A percentile compares a stretch with the other conserved stretches of the same genome.
phyloP scores from a whole-genome alignment of 2,113 vertebrate genomes.

The Megaleporinus macrocephalus region DNA sequence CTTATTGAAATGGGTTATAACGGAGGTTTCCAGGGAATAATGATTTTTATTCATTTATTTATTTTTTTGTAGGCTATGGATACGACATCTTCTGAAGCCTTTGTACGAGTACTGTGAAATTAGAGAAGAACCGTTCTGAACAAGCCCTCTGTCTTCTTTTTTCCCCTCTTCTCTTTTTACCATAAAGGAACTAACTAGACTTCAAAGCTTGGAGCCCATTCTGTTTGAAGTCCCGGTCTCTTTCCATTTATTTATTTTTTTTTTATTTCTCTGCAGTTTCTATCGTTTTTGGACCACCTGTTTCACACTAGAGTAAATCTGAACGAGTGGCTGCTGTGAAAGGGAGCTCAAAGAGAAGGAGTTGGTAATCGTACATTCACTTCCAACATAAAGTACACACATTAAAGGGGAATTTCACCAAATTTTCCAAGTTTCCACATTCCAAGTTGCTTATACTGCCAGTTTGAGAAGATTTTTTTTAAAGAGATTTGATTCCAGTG shows the following conservation, averaged over 20 bases:
- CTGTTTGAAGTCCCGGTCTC: conserved; percentile 59
- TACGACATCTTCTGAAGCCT: conserved; percentile 48
- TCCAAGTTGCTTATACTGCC: too few species aligned
- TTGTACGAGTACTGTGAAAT: conserved; percentile 58
- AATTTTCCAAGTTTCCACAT: too few species aligned
- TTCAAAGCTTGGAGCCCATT: conserved; percentile 61
- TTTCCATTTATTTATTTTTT: conserved; percentile 11
- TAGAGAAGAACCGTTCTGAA: conserved; percentile 50
- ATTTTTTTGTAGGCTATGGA: conserved; percentile 46
- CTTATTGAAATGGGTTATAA: conserved; percentile 38
- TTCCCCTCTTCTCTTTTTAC: conserved; percentile 47
- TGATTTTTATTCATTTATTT: conserved; percentile 16
- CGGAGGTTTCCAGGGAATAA: background rate
- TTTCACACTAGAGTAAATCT: background rate
- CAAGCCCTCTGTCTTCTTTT: conserved; percentile 42
- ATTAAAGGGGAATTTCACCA: background rate
- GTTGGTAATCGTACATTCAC: background rate
- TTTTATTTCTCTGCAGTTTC: conserved; percentile 37
- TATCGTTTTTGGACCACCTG: conserved; percentile 38
- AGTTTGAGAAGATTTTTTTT: too few species aligned
- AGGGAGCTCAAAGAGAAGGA: background rate
- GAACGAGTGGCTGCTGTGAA: background rate
- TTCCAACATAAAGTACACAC: too few species aligned
- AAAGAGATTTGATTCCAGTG: too few species aligned
- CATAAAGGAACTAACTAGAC: conserved; percentile 56